Evolutionary conservation across 1,140 invertebrate species (phyloP).

Genomic region (Drosophila sucinea): DNA sequence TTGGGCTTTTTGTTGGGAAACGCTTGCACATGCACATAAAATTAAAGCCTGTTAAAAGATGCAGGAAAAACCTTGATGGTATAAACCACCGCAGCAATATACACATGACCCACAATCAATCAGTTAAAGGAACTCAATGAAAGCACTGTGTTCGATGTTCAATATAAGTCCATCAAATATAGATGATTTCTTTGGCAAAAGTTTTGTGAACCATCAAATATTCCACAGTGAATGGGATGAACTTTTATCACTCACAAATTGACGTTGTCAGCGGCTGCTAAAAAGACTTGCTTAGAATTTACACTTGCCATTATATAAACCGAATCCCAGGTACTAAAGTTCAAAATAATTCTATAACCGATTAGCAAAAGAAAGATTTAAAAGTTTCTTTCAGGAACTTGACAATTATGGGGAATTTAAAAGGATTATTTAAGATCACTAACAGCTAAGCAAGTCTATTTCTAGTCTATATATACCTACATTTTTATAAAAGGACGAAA

Average conservation of each 20-base stretch:
- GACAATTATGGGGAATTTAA: no score
- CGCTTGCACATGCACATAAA: constrained; percentile 41
- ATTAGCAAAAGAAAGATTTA: no score
- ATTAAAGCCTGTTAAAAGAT: constrained; percentile 64
- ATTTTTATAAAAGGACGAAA: no score
- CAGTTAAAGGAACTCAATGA: constrained; percentile 37
- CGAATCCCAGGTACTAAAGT: no score
- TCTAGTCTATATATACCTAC: no score
- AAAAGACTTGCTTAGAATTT: not conserved
- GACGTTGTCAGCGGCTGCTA: not conserved
- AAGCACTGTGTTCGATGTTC: constrained; percentile 9
- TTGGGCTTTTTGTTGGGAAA: constrained; percentile 21
- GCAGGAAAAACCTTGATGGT: constrained; percentile 42
- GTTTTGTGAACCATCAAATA: not conserved
- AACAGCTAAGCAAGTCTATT: no score
- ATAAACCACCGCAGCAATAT: constrained; percentile 28
- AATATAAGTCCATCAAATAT: constrained; percentile 11
- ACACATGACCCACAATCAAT: constrained; percentile 72
- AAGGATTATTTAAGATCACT: no score
- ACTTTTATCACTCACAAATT: not conserved
- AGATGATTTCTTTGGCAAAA: not conserved
- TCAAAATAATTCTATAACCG: no score
- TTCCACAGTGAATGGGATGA: not conserved
- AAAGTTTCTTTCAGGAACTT: no score
- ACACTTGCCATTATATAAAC: not conserved